Evolutionary conservation across 2,888 invertebrate genomes (phyloP).

Genomic region (Drosophila rellima): DNA sequence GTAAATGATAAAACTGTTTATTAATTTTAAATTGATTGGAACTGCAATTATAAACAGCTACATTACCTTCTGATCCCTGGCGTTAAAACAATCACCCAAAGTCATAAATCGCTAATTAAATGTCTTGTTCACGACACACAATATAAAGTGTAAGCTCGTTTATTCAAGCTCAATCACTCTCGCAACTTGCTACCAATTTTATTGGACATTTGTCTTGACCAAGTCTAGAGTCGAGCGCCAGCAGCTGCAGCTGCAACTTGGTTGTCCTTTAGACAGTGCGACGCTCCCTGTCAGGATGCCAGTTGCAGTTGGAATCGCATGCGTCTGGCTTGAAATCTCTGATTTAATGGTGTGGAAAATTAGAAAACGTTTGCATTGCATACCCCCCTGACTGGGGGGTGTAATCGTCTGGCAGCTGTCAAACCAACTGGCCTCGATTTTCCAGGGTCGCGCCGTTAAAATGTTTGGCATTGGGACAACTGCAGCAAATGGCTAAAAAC

Average conservation of each 20-base stretch:
- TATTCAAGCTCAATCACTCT: constrained; percentile 15
- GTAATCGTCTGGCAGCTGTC: constrained; percentile 61
- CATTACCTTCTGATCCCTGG: not conserved
- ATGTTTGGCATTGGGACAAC: constrained; percentile 54
- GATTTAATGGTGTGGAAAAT: constrained; percentile 84
- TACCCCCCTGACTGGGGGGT: constrained; percentile 1
- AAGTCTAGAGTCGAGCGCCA: constrained; percentile 2
- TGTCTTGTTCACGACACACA: not conserved
- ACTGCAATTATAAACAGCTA: not conserved
- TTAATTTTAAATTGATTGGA: not conserved
- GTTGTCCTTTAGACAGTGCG: constrained; percentile 36
- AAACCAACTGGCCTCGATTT: constrained; percentile 69
- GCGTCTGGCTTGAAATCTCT: constrained; percentile 62
- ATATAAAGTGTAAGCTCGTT: constrained; percentile 2
- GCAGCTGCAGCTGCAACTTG: constrained; percentile 30
- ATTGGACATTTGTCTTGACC: constrained; percentile 38
- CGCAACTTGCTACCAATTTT: constrained; percentile 23
- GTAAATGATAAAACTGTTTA: not conserved
- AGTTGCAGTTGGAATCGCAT: constrained; percentile 55
- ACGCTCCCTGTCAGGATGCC: constrained; percentile 42
- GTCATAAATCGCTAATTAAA: constrained; percentile 27
- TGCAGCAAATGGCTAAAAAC: constrained; percentile 49
- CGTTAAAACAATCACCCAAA: constrained; percentile 10
- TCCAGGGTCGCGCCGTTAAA: constrained; percentile 30
- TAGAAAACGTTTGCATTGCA: constrained; percentile 78